These are phyloP conservation scores for Phataginus tetradactyla DNA, from an alignment of 2,797 vertebrate species.

Conservation along the genomic window DNA sequence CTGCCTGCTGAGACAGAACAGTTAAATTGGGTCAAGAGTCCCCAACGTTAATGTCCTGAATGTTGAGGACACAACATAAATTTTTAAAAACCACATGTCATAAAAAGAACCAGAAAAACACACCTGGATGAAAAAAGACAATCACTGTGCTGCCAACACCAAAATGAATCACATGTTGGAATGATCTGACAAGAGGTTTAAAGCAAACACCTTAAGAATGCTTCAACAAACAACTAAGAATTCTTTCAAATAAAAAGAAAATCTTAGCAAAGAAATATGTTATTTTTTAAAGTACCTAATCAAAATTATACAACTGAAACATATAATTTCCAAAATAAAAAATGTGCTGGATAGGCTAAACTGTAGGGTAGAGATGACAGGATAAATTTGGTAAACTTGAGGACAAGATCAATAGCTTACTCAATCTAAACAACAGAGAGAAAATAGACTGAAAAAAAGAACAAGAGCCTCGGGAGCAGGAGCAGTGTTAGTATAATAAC, in stretches of 20 bases:
- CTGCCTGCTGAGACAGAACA: constrained; percentile 2
- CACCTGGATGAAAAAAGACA: not conserved
- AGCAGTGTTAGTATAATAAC: not conserved
- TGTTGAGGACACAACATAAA: not conserved
- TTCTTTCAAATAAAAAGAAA: not conserved
- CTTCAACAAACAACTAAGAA: not conserved
- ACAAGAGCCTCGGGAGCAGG: not conserved
- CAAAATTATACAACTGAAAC: constrained; percentile 26
- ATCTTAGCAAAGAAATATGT: constrained; percentile 24
- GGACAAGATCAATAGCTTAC: not conserved
- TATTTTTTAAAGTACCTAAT: not conserved
- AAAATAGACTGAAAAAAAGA: not conserved
- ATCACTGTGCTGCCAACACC: not conserved
- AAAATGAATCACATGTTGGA: not conserved
- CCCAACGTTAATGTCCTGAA: not conserved
- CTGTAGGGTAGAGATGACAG: not conserved
- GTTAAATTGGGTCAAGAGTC: not conserved
- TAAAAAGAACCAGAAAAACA: not conserved
- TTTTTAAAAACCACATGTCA: not conserved
- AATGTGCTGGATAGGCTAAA: not conserved
- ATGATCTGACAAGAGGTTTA: not conserved
- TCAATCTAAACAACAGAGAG: not conserved
- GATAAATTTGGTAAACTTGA: not conserved
- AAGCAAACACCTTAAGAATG: not conserved
- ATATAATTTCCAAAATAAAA: not conserved